Conservation (phyloP, 1,140 invertebrate genomes). For the Drosophila melanica region DNA sequence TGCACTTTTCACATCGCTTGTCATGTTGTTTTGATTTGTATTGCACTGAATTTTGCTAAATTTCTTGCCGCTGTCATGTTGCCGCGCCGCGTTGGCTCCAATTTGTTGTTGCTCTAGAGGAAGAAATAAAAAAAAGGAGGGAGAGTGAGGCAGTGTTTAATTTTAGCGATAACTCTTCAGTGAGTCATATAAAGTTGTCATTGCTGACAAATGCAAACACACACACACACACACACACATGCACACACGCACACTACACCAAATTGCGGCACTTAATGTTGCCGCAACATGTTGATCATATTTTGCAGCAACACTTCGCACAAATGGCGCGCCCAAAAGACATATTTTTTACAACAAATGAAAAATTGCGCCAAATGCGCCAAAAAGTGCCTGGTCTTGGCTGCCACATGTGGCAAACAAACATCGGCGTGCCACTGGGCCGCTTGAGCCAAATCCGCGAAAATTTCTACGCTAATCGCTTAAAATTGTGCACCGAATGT, state of each 20-base stretch:
- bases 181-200: constrained; percentile 62
- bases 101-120: constrained; percentile 55
- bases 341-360: constrained; percentile 42
- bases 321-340: constrained; percentile 40
- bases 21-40: constrained; percentile 83
- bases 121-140: constrained; percentile 7
- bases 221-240: neutral
- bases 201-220: constrained; percentile 12
- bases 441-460: constrained; percentile 70
- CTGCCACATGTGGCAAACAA: constrained; percentile 52
- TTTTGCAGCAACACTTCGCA: constrained; percentile 19
- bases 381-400: constrained; percentile 24
- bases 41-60: constrained; percentile 76
- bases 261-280: constrained; percentile 52
- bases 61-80: constrained; percentile 71
- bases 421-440: constrained; percentile 11
- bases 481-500: constrained; percentile 77
- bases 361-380: constrained; percentile 48
- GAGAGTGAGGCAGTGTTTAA: constrained; percentile 19
- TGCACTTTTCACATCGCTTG: constrained; percentile 81
- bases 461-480: constrained; percentile 77
- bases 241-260: constrained; percentile 5
- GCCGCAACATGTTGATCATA: constrained; percentile 47
- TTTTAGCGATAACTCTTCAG: constrained; percentile 45
- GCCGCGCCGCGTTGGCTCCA: constrained; percentile 47